Percentiles rank a stretch among this genome's conserved stretches.
phyloP scores from a whole-genome alignment of 2,113 vertebrate genomes.

The Symphodus melops region DNA sequence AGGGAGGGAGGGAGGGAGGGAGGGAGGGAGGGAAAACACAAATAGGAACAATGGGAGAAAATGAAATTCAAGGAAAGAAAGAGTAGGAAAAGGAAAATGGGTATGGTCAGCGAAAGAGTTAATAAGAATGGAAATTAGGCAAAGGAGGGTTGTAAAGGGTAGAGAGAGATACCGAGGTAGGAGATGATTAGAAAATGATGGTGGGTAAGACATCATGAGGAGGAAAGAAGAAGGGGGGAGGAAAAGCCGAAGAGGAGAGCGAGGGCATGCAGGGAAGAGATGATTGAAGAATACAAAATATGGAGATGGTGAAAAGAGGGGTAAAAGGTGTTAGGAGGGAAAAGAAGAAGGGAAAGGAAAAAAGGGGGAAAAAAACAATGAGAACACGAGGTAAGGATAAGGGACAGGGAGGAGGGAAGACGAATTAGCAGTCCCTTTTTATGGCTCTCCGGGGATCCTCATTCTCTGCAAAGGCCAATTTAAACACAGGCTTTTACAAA shows the following conservation, averaged over 20 bases:
- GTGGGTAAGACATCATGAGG: too few species aligned
- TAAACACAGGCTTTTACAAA: conserved; percentile 47
- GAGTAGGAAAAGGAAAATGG: too few species aligned
- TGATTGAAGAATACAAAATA: too few species aligned
- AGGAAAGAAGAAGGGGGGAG: neutral
- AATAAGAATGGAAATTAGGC: too few species aligned
- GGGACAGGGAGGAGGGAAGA: neutral
- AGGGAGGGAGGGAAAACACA: neutral
- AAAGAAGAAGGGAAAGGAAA: neutral
- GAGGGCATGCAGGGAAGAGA: neutral
- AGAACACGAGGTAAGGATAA: neutral
- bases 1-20: neutral
- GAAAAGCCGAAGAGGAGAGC: neutral
- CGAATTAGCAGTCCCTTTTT: conserved; percentile 36
- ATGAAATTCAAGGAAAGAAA: too few species aligned
- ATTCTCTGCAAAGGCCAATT: conserved; percentile 40
- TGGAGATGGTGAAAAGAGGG: neutral
- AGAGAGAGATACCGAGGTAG: too few species aligned
- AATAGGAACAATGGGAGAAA: neutral
- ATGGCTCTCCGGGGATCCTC: conserved; percentile 32
- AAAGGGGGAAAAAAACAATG: neutral
- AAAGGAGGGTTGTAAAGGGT: too few species aligned
- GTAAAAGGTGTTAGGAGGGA: neutral
- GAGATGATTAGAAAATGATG: neutral
- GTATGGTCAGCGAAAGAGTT: too few species aligned